Evolutionary conservation across 1,140 invertebrate genomes (phyloP), one percentile per base, ranked within the genome.

Genomic region (Mizuhopecten yessoensis): DNA sequence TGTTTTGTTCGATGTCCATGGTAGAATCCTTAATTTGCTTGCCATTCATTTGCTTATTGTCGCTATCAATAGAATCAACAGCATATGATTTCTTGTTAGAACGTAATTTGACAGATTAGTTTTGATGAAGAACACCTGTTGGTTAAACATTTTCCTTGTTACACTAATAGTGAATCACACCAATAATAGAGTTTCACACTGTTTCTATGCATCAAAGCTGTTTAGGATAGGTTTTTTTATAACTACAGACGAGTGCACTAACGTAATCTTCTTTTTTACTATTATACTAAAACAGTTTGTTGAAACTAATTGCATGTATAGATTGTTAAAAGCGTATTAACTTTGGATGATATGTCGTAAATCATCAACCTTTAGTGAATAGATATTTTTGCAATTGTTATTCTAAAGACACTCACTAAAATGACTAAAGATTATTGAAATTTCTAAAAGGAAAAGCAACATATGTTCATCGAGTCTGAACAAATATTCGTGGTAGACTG

Each of bases 11-110:
- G 45, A 49, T 49, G 45, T 10, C 45, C 2, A 75, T 17, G n/a
- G 57, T 29, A 29, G 23, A 75, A 75, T 75, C n/a, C 23, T 75
- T 75, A 11, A 75, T 29, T 75, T 75, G 57, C 57, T 75, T 75
- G 57, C 57, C n/a, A 29, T 75, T 75, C 29, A 75, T 75, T 39
- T 75, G 57, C 57, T 75, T 75, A n/a, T 29, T 29, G 57, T 75
- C 11, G 57, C 57, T 29, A 29, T 29, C 11, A 29, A 29, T 75
- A 75, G n/a, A 75, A 75, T 49, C 45, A 15, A 49, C 20, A 49
- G 2, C 15, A n/a, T n/a, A n/a, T n/a, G 36, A 29, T 75, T 29
- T 75, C n/a, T 75, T 75, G 57, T 75, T 29, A 9, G 17, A 75
- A 75, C 11, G 20, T 57, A 75, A 29, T 29, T 75, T n/a, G n/a